phyloP scores from a whole-genome alignment of 1,140 invertebrate species.

The Hylaeus anthracinus region DNA sequence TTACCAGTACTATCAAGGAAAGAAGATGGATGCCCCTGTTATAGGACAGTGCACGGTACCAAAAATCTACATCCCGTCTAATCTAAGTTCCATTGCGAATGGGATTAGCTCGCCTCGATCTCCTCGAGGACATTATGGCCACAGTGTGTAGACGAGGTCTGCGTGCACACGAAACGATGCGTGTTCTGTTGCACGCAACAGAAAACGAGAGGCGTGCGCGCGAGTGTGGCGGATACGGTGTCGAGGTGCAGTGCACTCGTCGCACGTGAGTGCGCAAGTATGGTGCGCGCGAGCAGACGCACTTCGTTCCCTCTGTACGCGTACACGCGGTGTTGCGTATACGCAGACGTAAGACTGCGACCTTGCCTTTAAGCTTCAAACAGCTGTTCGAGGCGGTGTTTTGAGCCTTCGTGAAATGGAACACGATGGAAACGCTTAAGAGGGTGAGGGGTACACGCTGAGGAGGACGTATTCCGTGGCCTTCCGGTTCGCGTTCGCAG shows the following conservation, averaged over 20 bases:
- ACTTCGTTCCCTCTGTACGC: constrained; percentile 29
- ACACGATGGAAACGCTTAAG: constrained; percentile 11
- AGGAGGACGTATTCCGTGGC: constrained; percentile 4
- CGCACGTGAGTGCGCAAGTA: constrained; percentile 14
- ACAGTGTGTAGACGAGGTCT: too few relatives aligned
- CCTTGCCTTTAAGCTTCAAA: constrained; percentile 75
- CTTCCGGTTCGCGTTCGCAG: background rate
- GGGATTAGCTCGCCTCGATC: too few relatives aligned
- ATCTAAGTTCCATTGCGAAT: too few relatives aligned
- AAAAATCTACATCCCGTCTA: too few relatives aligned
- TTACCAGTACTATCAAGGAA: too few relatives aligned
- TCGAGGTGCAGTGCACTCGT: constrained; percentile 58
- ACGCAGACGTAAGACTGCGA: constrained; percentile 68
- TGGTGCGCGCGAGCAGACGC: constrained; percentile 22
- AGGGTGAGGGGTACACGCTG: background rate
- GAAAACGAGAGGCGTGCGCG: constrained; percentile 14
- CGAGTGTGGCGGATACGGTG: constrained; percentile 26
- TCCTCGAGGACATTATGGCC: too few relatives aligned
- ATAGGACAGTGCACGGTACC: too few relatives aligned
- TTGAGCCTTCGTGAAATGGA: constrained; percentile 56
- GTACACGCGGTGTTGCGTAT: constrained; percentile 41
- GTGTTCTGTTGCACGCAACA: background rate
- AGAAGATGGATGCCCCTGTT: too few relatives aligned
- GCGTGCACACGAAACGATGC: background rate
- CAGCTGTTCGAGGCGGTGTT: constrained; percentile 71